Evolutionary conservation across 2,888 invertebrate species (phyloP).

Genomic region (Phoenoteleia sp.): DNA sequence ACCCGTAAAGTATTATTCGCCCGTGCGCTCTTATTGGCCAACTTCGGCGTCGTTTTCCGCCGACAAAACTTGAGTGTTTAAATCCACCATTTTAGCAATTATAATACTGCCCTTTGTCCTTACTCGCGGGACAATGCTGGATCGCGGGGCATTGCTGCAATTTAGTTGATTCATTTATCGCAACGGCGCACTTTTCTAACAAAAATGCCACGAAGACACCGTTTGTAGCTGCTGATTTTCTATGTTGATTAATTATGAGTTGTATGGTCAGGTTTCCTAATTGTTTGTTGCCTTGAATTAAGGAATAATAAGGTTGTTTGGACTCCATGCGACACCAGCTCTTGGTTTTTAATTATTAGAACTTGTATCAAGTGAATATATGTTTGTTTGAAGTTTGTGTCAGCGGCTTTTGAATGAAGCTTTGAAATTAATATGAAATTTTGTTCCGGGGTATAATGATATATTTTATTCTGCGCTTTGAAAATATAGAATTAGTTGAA

Average conservation of each 20-base stretch:
- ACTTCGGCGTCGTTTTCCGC: slow-evolving; percentile 52
- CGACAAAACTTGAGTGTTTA: slow-evolving; percentile 61
- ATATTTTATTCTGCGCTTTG: too few relatives aligned
- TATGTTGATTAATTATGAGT: slow-evolving; percentile 33
- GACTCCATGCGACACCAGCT: too few relatives aligned
- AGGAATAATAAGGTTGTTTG: slow-evolving; percentile 2
- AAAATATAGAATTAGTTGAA: too few relatives aligned
- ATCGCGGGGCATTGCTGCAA: slow-evolving; percentile 48
- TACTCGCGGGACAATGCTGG: slow-evolving; percentile 31
- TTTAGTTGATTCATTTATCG: slow-evolving; percentile 48
- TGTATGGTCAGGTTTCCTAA: too few relatives aligned
- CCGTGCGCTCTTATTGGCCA: slow-evolving; percentile 54
- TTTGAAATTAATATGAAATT: too few relatives aligned
- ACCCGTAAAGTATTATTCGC: slow-evolving; percentile 64
- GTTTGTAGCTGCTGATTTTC: slow-evolving; percentile 26
- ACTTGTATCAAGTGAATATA: too few relatives aligned
- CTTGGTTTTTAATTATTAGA: too few relatives aligned
- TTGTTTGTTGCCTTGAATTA: too few relatives aligned
- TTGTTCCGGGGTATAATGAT: too few relatives aligned
- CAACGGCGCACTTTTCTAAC: slow-evolving; percentile 17
- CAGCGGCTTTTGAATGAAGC: too few relatives aligned
- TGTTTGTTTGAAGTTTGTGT: too few relatives aligned
- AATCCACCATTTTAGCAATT: slow-evolving; percentile 66
- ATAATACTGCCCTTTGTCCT: slow-evolving; percentile 61
- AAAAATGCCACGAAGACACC: slow-evolving; percentile 15